Evolutionary conservation across 2,888 invertebrate genomes (phyloP), one percentile per base, ranked within the genome.

Genomic region (Tribolium freemani): DNA sequence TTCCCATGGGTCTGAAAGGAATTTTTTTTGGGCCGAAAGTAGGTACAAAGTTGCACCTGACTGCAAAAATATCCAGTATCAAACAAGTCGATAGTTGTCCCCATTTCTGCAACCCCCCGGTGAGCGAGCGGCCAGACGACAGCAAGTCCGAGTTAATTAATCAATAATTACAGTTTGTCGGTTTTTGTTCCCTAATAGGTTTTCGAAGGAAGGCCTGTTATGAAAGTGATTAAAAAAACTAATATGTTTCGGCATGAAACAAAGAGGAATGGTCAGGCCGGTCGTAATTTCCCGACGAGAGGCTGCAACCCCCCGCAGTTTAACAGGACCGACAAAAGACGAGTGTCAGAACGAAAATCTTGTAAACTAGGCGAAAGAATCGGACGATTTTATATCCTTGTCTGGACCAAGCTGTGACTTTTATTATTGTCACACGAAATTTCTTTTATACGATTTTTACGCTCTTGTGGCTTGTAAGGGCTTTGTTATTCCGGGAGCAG

Each of bases 1-100:
- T 86, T 86, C 86, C 85, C 86, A 86, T 82, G 85, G 80, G 72
- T 76, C 74, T 80, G 79, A 83, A 83, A 81, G 79, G 81, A 74
- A 75, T 66, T 77, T 75, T 76, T 74, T 78, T 74, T 8, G 26
- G 67, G 64, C 68, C 81, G 79, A 83, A 82, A 84, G 81, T 83
- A 82, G 83, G 84, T 82, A 84, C 83, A 84, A 84, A 84, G 76
- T 67, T 76, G 78, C 81, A 82, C 81, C 81, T 83, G 82, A 82
- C 78, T 77, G 73, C 38, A 20, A 66, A 67, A 67, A 56, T 67
- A 67, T 67, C 67, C 10, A 51, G 50, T 64, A 45, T 64, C 67
- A 48, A 54, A 66, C 16, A 16, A 66, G 20, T 21, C 45, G 54
- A 66, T 66, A 63, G 50, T 63, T 63, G 20, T 46, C 11, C 13